Percentiles rank a stretch among this genome's conserved stretches.
phyloP scores from a whole-genome alignment of 2,797 vertebrate species.

The Darevskia nairensis region DNA sequence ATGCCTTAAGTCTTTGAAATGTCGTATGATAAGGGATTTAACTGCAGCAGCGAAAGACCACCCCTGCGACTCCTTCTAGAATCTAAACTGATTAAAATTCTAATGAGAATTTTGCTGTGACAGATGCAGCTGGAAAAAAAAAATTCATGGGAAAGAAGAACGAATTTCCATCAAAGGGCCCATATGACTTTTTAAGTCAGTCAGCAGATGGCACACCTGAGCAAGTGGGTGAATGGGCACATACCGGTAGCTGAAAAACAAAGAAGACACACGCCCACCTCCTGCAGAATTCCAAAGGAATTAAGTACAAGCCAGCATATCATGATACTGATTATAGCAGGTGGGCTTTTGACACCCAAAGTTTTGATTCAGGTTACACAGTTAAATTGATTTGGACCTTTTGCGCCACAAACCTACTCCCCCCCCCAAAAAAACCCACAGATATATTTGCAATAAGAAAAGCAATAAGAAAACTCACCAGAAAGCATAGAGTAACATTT shows the following conservation, averaged over 20 bases:
- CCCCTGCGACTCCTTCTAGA: not conserved
- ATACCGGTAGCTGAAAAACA: not conserved
- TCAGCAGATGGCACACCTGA: conserved; percentile 22
- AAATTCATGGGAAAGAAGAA: not conserved
- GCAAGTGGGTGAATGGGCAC: not conserved
- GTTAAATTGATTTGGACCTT: no score
- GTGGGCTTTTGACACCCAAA: not conserved
- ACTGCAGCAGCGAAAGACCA: not conserved
- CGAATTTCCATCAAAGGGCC: not conserved
- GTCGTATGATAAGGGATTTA: not conserved
- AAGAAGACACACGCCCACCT: not conserved
- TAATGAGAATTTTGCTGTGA: not conserved
- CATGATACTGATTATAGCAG: not conserved
- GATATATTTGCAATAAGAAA: no score
- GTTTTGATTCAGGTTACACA: not conserved
- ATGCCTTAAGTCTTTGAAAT: not conserved
- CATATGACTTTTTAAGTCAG: not conserved
- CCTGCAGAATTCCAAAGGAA: not conserved
- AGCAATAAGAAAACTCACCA: no score
- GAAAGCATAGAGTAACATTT: no score
- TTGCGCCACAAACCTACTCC: no score
- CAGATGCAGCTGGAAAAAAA: not conserved
- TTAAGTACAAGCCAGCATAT: not conserved
- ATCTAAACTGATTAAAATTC: not conserved
- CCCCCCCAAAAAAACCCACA: no score